Evolutionary conservation across 2,888 invertebrate genomes (phyloP), one percentile per base, ranked within the genome.

Genomic region (Acanthopleura granulata): DNA sequence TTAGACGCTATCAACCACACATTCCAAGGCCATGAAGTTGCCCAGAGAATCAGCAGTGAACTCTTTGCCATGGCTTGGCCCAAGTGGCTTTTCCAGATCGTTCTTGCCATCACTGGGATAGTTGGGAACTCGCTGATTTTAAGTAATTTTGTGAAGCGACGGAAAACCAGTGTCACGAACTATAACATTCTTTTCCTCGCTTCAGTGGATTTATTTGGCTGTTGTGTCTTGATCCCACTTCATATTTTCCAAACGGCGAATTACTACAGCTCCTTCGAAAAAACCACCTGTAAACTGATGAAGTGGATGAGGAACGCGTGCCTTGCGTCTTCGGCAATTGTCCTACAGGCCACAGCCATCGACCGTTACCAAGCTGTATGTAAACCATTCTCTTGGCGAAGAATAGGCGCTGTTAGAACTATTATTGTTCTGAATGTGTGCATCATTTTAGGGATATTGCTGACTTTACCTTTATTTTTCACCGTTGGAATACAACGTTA

Each of bases 331-430:
- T 66, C 66, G 27, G 18, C 66, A 66, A 3, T 66, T 16, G 16
- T 27, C 29, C 29, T 66, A 22, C 18, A 22, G 66, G 22, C 66
- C 66, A 66, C 25, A 16, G 66, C 66, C 16, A 15, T 66, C 3
- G 66, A 66, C 66, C 22, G 66, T 16, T 66, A 66, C 25, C 66
- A 66, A 27, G 66, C 66, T 16, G 29, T 66, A 6, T 66, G 66
- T 25, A 66, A 27, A 66, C 66, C 66, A 27, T 66, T 66, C 29
- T 6, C 29, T 27, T 66, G 66, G 66, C 18, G 66, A 27, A 6
- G 25, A 16, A 66, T 66, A 3, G 29, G 29, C 1, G 22, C 66
- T 27, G 16, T 22, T 16, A 15, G 66, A 16, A 27, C 66, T 25
- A 22, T 66, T 16, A 1, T 66, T 6, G 25, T 27, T 16, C 25